A percentile compares a stretch with the other conserved stretches of the same genome.
Evolutionary conservation across 1,140 invertebrate genomes (phyloP).

Genomic region (Campoletis sonorensis): DNA sequence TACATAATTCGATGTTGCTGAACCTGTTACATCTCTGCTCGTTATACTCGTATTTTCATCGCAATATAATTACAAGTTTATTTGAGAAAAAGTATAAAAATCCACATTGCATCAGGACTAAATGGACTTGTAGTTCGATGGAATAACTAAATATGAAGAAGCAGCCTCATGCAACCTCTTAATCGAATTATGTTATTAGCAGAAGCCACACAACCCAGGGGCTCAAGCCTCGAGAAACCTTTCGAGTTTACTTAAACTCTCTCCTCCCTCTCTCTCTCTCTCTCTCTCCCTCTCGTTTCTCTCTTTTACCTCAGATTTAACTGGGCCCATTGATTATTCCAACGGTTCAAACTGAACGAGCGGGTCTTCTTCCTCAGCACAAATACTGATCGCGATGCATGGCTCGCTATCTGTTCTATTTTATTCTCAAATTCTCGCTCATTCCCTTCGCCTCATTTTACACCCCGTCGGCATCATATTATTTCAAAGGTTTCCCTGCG

Average conservation of each 20-base stretch:
- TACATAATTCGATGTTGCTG: no score
- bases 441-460: background rate
- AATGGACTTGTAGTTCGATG: no score
- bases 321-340: slow-evolving; percentile 48
- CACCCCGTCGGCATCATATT: no score
- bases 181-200: slow-evolving; percentile 70
- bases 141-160: background rate
- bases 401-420: background rate
- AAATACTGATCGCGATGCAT: background rate
- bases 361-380: slow-evolving; percentile 60
- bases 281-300: background rate
- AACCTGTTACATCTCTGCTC: no score
- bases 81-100: no score
- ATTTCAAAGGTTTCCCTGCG: no score
- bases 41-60: no score
- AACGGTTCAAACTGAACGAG: slow-evolving; percentile 60
- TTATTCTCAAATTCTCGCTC: no score
- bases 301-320: background rate
- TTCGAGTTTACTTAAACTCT: slow-evolving; percentile 26
- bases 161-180: background rate
- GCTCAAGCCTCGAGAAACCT: slow-evolving; percentile 56
- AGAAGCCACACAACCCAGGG: slow-evolving; percentile 63
- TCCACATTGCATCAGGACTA: no score
- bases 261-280: background rate
- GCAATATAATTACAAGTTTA: no score